Conservation (phyloP, 2,797 vertebrate species). For the Pristis pectinata region DNA sequence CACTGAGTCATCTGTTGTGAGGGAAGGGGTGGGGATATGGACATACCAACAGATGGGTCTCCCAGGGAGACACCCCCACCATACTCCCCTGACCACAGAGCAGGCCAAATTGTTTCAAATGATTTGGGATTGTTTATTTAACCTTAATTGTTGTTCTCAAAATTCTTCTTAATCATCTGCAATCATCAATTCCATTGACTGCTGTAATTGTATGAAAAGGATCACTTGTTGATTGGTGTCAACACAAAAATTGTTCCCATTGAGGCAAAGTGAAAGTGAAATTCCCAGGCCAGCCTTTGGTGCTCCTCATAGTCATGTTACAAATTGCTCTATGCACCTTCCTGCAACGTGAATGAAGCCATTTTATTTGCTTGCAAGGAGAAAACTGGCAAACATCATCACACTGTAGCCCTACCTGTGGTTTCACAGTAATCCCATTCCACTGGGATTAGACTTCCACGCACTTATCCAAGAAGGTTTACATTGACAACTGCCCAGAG, state of each 20-base stretch:
- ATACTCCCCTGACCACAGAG: too few species aligned
- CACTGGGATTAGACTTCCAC: background rate
- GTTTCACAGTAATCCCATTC: background rate
- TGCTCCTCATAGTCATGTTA: background rate
- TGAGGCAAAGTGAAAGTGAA: background rate
- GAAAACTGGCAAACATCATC: background rate
- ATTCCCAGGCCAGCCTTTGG: background rate
- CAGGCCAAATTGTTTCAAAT: too few species aligned
- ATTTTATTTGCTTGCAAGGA: background rate
- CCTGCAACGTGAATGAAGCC: background rate
- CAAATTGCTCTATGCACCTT: background rate
- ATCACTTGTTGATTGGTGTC: background rate
- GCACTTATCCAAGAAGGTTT: background rate
- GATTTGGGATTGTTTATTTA: too few species aligned
- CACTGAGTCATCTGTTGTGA: too few species aligned
- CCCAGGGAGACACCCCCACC: too few species aligned
- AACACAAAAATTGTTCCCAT: background rate
- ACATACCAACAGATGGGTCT: too few species aligned
- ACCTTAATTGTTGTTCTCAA: too few species aligned
- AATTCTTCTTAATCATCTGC: too few species aligned
- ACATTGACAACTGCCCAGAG: background rate
- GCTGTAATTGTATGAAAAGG: background rate
- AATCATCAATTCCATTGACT: too few species aligned
- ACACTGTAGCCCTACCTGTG: background rate
- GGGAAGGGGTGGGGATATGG: too few species aligned